A percentile compares a stretch with the other conserved stretches of the same genome.
These are phyloP conservation scores for Ametastegia equiseti DNA, from an alignment of 2,888 invertebrate species.

Conservation along the genomic window DNA sequence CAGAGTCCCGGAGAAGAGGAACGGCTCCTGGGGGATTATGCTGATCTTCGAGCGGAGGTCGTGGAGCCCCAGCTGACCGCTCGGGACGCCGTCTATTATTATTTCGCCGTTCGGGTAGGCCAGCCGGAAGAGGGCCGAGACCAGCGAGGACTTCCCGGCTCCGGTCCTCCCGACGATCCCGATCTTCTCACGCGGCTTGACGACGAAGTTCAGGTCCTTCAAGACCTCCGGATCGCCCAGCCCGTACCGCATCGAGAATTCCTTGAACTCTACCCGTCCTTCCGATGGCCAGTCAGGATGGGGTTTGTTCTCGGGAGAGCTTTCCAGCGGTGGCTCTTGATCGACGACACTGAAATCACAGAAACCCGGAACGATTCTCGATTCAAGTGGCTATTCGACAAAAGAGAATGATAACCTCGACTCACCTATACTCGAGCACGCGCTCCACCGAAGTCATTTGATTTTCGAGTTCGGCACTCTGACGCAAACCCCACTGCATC, in stretches of 20 bases:
- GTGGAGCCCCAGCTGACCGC: conserved; percentile 77
- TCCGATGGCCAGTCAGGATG: conserved; percentile 85
- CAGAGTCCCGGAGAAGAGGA: conserved; percentile 91
- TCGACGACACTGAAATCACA: conserved; percentile 77
- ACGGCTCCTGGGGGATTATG: conserved; percentile 88
- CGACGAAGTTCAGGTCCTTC: conserved; percentile 82
- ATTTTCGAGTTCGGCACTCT: conserved; percentile 92
- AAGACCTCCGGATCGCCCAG: conserved; percentile 85
- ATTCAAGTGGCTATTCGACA: no score
- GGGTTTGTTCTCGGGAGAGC: conserved; percentile 81
- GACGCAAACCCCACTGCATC: conserved; percentile 95
- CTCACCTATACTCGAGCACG: conserved; percentile 79
- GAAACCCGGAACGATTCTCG: no score
- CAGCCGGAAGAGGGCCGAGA: conserved; percentile 85
- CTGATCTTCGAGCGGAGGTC: conserved; percentile 79
- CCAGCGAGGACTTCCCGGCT: conserved; percentile 85
- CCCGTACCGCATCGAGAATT: conserved; percentile 85
- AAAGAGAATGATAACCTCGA: neutral
- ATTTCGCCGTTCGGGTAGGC: conserved; percentile 75
- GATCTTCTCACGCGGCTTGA: conserved; percentile 82
- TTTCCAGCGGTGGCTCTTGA: conserved; percentile 83
- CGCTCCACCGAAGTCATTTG: conserved; percentile 95
- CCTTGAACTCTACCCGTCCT: conserved; percentile 84
- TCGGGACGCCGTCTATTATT: conserved; percentile 76
- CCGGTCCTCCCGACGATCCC: conserved; percentile 86